These are phyloP conservation scores for Vanessa cardui DNA, from an alignment of 2,888 invertebrate genomes.

Conservation along the genomic window DNA sequence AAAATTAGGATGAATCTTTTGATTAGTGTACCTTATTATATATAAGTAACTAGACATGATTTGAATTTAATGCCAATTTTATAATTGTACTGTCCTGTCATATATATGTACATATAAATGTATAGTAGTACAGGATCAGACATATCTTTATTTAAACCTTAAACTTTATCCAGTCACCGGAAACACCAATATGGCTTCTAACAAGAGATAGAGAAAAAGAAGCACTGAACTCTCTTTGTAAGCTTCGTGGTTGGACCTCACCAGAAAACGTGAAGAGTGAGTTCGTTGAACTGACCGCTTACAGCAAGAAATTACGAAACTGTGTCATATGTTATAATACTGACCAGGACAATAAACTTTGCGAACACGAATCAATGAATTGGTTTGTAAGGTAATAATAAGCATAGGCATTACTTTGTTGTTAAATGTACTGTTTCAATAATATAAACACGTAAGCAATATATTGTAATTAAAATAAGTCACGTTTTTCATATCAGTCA, in stretches of 20 bases:
- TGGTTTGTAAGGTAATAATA: slow-evolving; percentile 57
- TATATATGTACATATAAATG: no score
- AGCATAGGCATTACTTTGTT: neutral
- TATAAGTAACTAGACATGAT: no score
- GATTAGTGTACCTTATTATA: no score
- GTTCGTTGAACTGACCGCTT: slow-evolving; percentile 65
- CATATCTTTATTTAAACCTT: no score
- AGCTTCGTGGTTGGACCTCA: slow-evolving; percentile 81
- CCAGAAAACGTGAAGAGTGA: slow-evolving; percentile 74
- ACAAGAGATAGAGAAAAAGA: slow-evolving; percentile 76
- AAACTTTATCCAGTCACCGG: slow-evolving; percentile 69
- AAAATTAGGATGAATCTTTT: no score
- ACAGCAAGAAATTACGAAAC: slow-evolving; percentile 63
- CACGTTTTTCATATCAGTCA: no score
- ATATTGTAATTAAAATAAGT: no score
- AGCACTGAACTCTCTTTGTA: slow-evolving; percentile 77
- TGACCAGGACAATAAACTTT: slow-evolving; percentile 50
- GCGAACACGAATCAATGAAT: slow-evolving; percentile 65
- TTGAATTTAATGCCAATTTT: no score
- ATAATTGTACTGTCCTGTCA: no score
- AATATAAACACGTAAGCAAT: no score
- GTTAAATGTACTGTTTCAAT: no score
- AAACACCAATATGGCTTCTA: slow-evolving; percentile 82
- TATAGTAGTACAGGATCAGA: no score
- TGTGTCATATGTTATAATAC: slow-evolving; percentile 66